phyloP scores from a whole-genome alignment of 2,888 invertebrate genomes.

The Sinohyriopsis cumingii region DNA sequence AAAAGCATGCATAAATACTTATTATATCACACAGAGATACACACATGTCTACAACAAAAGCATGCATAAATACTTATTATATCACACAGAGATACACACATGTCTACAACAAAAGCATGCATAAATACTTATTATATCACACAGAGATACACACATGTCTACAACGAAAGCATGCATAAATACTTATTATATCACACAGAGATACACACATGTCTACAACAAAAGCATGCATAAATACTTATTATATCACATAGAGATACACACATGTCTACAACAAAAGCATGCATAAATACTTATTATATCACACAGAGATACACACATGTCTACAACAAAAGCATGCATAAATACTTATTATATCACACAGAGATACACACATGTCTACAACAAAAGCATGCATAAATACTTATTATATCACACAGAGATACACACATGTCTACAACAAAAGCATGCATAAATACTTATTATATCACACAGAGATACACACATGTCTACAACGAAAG shows the following conservation, averaged over 20 bases:
- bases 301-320: constrained; percentile 53
- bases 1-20: constrained; percentile 1
- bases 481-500: constrained; percentile 59
- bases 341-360: constrained; percentile 3
- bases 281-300: constrained; percentile 1
- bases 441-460: constrained; percentile 1
- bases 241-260: constrained; percentile 31
- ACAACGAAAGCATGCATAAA: constrained; percentile 14
- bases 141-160: constrained; percentile 64
- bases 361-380: constrained; percentile 64
- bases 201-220: constrained; percentile 64
- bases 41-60: constrained; percentile 59
- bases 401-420: constrained; percentile 1
- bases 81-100: constrained; percentile 53
- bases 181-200: constrained; percentile 1
- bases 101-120: constrained; percentile 47
- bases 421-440: constrained; percentile 64
- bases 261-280: constrained; percentile 59
- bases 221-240: constrained; percentile 1
- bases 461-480: constrained; percentile 32
- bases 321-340: constrained; percentile 47
- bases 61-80: constrained; percentile 1
- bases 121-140: constrained; percentile 3
- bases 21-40: constrained; percentile 32
- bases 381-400: constrained; percentile 14